Base-by-base conservation (phyloP, 1,140 invertebrate species). In the Bombus polaris region DNA sequence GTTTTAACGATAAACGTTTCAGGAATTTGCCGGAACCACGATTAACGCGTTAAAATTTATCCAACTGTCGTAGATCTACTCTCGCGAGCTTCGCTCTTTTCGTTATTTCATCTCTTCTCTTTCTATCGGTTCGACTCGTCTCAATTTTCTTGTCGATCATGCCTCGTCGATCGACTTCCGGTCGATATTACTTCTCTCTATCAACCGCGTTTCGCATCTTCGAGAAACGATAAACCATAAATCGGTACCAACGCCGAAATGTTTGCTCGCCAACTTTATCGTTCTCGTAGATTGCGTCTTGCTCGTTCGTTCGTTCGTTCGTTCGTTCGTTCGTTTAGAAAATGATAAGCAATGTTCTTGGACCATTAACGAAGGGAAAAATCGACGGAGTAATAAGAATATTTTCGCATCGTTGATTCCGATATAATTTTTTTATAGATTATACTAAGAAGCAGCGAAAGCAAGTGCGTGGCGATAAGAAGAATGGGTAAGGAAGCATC, bases 271-370 rank as follows among this genome's bases (percentile, higher is more conserved):
- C 8, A 65, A 15, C 4, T 75, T 75, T 75, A 42, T 44, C 79
- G 42, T 59, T 59, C 79, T 59, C 85, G 65, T 37, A 59, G 78
- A n/a, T 76, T 65, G 65, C 44, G 62, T 53, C 18, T 53, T 53
- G 47, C 47, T 53, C 47, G 47, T 53, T 53, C 47, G 47, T 53
- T 53, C 47, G 47, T 47, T 18, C 47, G 47, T 76, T 83, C 42
- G 35, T 39, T 65, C 37, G 53, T 65, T 88, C 73, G 71, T 57
- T 88, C 73, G 32, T 62, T 59, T 22, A 78, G 72, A 32, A 83
- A 89, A 83, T 82, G 76, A 88, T 88, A 90, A 88, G 87, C 81
- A 88, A 88, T 84, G 79, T 82, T 86, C 71, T 88, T 71, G 87
- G 87, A 88, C 84, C 84, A 88, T 65, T 82, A 79, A 79, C 66